Evolutionary conservation across 2,797 vertebrate genomes (phyloP).

Genomic region (Thunnus albacares): DNA sequence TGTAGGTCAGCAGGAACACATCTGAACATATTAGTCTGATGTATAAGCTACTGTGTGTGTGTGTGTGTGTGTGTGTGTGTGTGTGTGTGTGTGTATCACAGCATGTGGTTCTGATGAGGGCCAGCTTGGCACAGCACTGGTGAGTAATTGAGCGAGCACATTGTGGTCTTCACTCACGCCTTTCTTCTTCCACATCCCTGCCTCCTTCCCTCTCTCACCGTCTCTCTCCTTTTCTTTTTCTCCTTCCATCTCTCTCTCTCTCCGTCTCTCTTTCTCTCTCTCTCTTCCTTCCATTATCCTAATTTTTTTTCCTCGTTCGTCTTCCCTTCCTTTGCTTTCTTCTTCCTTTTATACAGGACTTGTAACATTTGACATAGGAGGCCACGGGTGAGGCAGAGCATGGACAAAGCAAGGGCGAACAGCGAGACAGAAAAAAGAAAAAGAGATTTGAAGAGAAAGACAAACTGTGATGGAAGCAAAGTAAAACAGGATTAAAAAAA

Average conservation of each 20-base stretch:
- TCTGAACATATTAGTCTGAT: constrained; percentile 55
- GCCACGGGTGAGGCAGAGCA: constrained; percentile 22
- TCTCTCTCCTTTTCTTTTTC: neutral
- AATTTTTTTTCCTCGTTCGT: neutral
- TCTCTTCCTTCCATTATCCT: neutral
- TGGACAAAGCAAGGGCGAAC: constrained; percentile 58
- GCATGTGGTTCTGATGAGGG: constrained; percentile 65
- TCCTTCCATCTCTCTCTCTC: neutral
- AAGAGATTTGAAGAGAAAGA: constrained; percentile 1
- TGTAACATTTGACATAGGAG: constrained; percentile 44
- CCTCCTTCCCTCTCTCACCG: constrained; percentile 5
- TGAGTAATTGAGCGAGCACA: constrained; percentile 79
- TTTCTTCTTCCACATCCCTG: constrained; percentile 54
- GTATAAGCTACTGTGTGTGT: constrained; percentile 21
- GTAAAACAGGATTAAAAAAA: neutral
- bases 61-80: constrained; percentile 18
- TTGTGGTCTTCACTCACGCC: constrained; percentile 65
- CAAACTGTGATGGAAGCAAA: neutral
- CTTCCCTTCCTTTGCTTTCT: constrained; percentile 8
- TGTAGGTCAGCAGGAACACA: constrained; percentile 61
- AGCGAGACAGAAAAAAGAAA: neutral
- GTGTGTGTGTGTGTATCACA: constrained; percentile 36
- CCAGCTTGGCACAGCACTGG: constrained; percentile 71
- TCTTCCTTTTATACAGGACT: neutral
- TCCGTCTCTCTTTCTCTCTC: neutral